A percentile compares a stretch with the other conserved stretches of the same genome.
These are phyloP conservation scores for Chauna torquata DNA, from an alignment of 2,113 vertebrate species.

Conservation along the genomic window DNA sequence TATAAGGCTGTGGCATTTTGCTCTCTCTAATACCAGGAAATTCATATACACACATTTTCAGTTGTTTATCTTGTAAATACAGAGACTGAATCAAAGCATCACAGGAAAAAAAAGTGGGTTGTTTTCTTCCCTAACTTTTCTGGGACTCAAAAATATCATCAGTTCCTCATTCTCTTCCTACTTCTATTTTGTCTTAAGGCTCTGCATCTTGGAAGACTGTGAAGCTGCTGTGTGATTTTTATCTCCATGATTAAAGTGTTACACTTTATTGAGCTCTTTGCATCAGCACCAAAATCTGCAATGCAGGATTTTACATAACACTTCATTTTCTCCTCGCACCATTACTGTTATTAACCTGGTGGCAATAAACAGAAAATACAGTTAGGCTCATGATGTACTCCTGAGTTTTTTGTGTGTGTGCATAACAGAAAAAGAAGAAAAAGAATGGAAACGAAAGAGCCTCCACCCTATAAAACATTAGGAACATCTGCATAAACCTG, in stretches of 20 bases:
- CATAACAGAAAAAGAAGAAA: neutral
- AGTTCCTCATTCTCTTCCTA: slow-evolving; percentile 53
- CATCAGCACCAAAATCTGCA: slow-evolving; percentile 80
- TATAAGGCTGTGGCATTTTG: slow-evolving; percentile 36
- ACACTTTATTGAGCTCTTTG: slow-evolving; percentile 81
- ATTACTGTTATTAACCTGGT: slow-evolving; percentile 81
- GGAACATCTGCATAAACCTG: neutral
- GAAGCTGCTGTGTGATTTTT: slow-evolving; percentile 76
- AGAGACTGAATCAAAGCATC: slow-evolving; percentile 2
- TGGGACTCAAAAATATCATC: neutral
- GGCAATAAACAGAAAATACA: slow-evolving; percentile 78
- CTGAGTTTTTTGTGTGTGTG: neutral
- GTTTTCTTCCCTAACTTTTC: slow-evolving; percentile 28
- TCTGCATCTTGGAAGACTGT: slow-evolving; percentile 71
- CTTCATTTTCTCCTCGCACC: slow-evolving; percentile 76
- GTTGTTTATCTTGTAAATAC: slow-evolving; percentile 21
- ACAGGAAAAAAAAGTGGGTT: neutral
- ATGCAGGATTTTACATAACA: slow-evolving; percentile 84
- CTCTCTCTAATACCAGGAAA: slow-evolving; percentile 39
- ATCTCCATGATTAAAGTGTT: slow-evolving; percentile 84
- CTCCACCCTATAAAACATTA: neutral
- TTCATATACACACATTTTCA: slow-evolving; percentile 2
- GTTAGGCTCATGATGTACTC: slow-evolving; percentile 53
- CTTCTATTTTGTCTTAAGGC: slow-evolving; percentile 77
- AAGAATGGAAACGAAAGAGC: neutral